phyloP scores from a whole-genome alignment of 2,888 invertebrate species.

The Isotomurus palustris region DNA sequence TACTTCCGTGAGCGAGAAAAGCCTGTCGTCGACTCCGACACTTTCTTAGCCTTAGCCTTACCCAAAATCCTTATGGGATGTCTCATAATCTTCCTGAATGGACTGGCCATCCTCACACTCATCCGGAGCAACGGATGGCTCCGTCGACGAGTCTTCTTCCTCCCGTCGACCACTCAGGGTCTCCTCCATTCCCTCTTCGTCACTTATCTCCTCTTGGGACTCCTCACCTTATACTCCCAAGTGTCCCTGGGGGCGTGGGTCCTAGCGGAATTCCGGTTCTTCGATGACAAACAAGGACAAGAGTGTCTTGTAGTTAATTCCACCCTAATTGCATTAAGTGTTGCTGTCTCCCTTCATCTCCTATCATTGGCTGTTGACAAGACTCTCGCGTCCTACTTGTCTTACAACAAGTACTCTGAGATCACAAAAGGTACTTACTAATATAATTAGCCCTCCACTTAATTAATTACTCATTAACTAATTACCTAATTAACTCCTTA shows the following conservation, averaged over 20 bases:
- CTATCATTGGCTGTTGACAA: conserved; percentile 42
- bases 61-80: conserved; percentile 42
- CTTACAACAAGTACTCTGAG: conserved; percentile 33
- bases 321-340: conserved; percentile 34
- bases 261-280: conserved; percentile 38
- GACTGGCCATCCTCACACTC: conserved; percentile 39
- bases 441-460: no score
- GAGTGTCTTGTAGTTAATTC: conserved; percentile 42
- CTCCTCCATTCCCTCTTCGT: conserved; percentile 41
- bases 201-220: conserved; percentile 36
- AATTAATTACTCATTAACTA: not conserved
- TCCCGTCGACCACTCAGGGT: conserved; percentile 41
- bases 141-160: conserved; percentile 30
- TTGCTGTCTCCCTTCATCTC: conserved; percentile 39
- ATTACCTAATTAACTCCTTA: not conserved
- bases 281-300: conserved; percentile 41
- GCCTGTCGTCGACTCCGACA: conserved; percentile 40
- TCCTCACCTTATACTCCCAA: conserved; percentile 43
- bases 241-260: conserved; percentile 36
- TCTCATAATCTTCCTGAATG: conserved; percentile 41
- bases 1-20: conserved; percentile 42
- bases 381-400: conserved; percentile 35
- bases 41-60: conserved; percentile 39
- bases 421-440: conserved; percentile 30
- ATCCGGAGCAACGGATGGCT: conserved; percentile 38